phyloP scores from a whole-genome alignment of 2,797 vertebrate genomes.

The Buphagus erythrorhynchus region DNA sequence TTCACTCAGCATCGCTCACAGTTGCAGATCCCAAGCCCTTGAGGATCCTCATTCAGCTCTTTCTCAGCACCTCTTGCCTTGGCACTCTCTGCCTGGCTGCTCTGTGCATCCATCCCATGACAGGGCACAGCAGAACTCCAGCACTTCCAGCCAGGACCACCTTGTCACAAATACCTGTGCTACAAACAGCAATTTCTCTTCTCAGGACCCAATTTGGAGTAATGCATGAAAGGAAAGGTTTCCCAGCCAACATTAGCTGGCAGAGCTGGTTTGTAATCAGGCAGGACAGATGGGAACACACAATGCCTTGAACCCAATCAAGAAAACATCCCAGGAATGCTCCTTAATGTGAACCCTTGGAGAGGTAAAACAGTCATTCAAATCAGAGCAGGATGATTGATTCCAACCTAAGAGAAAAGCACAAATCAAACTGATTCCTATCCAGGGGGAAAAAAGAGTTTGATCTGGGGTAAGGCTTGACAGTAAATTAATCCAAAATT shows the following conservation, averaged over 20 bases:
- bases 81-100: not conserved
- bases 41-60: not conserved
- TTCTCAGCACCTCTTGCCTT: not conserved
- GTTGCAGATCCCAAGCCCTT: not conserved
- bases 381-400: constrained; percentile 48
- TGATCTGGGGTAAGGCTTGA: not conserved
- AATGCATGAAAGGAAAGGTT: constrained; percentile 8
- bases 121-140: not conserved
- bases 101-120: not conserved
- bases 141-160: not conserved
- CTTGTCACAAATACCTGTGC: not conserved
- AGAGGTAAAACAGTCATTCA: constrained; percentile 55
- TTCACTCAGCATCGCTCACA: rapidly evolving
- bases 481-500: not conserved
- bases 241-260: constrained; percentile 57
- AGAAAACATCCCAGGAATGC: constrained; percentile 66
- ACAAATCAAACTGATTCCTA: constrained; percentile 29
- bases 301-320: constrained; percentile 63
- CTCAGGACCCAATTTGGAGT: not conserved
- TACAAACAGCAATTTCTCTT: not conserved
- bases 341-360: constrained; percentile 37
- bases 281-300: constrained; percentile 54
- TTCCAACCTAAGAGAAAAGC: constrained; percentile 25
- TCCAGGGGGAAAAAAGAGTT: not conserved
- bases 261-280: constrained; percentile 52